Evolutionary conservation across 1,140 invertebrate genomes (phyloP), one percentile per base, ranked within the genome.

Genomic region (Drosophila parabipectinata): DNA sequence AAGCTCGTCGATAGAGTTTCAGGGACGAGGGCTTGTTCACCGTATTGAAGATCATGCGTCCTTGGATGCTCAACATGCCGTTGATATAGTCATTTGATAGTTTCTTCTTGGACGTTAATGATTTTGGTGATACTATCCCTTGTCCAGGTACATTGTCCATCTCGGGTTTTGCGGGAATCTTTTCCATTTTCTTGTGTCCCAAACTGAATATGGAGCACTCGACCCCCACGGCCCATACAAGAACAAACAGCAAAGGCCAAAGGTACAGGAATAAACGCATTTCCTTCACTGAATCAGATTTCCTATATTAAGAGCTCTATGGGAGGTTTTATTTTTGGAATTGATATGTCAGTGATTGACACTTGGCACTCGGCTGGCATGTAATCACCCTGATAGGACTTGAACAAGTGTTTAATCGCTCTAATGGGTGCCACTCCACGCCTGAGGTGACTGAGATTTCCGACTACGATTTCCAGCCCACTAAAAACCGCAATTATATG

Each of bases 401-500:
- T 28, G 50, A 34, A 72, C 68, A 72, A 72, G 66, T 75, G 60
- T 28, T 74, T 74, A 74, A 74, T 74, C 72, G 72, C 34, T 48
- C 28, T 75, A 74, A 58, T 51, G 41, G 47, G 71, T 52, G 53
- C 51, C 71, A 55, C 68, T 62, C 37, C 14, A 53, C 50, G 18
- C 1, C 34, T 41, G 37, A 41, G 47, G 45, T 41, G 59, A 52
- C 18, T 32, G 67, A 67, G 71, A 64, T 64, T 74, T 41, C 15
- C 10, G 14, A 41, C 28, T 30, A 52, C 12, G 37, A 67, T 67
- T 60, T 45, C 4, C 9, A 51, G n/a, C 30, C 37, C 51, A 34
- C 39, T 41, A 57, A 48, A 63, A 72, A 73, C 57, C 72, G 15
- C 56, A 73, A 71, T 78, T 71, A 85, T 77, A 48, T 87, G 73